Base-by-base conservation (phyloP, 2,113 vertebrate genomes). In the Astatotilapia flaviijosephi region DNA sequence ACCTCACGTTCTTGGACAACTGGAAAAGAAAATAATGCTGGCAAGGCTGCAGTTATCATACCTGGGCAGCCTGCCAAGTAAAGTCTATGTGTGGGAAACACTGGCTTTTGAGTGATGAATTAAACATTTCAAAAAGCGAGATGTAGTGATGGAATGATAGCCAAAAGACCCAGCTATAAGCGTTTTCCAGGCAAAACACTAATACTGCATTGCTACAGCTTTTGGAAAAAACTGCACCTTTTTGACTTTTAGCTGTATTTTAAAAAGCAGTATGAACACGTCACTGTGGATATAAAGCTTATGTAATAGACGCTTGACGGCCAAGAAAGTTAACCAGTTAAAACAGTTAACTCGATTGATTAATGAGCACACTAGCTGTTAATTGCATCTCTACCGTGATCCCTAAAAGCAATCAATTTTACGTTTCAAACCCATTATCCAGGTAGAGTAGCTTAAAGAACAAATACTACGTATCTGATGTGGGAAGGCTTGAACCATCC, bases 371-470 rank as follows among this genome's bases (percentile, higher is more conserved):
- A 47, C 9, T 28, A 75, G 42, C 9, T 75, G 42, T 75, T 47
- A 47, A 19, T 28, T 28, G 23, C 42, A 4, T 28, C 42, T 7
- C 42, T 47, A 19, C 4, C 2, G 1, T 17, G 23, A 47, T 47
- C 14, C 23, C 42, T 47, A 28, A 75, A 75, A 75, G 45, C 9
- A n/a, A 77, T 51, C 3, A 33, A 31, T 51, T 77, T 77, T 49
- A 49, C 21, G 35, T 47, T 73, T 89, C 83, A 81, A 86, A 92
- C 79, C 33, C 37, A 81, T 54, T 82, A 83, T 84, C 70, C 55
- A 86, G 68, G 12, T 84, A 58, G 37, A 82, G 54, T 75, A 79
- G 83, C 84, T 92, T 55, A 65, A 80, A 89, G 31, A 89, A 93
- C 88, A 88, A 75, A 90, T 92, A 81, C 79, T 17, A 62, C 49